These are phyloP conservation scores for Hoplias malabaricus DNA, from an alignment of 2,113 vertebrate genomes.

Conservation along the genomic window DNA sequence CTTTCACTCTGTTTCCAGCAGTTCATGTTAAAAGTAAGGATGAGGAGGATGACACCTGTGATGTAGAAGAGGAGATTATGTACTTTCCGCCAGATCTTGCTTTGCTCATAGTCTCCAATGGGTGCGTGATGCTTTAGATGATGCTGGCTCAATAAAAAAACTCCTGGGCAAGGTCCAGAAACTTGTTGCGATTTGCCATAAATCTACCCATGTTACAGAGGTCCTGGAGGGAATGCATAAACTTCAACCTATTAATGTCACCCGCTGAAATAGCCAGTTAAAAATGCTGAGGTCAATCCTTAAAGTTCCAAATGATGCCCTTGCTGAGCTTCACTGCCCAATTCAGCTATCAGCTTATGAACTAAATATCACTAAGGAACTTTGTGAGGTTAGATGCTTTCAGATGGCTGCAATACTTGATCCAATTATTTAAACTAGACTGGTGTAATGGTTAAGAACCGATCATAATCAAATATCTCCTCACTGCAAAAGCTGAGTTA, in stretches of 20 bases:
- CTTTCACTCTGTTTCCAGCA: not conserved
- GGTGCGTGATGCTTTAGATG: constrained; percentile 1
- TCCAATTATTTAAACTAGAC: not conserved
- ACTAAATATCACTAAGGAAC: not conserved
- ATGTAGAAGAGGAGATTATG: constrained; percentile 20
- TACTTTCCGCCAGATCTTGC: constrained; percentile 17
- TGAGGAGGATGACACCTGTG: not conserved
- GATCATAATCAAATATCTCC: not conserved
- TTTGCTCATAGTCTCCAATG: constrained; percentile 3
- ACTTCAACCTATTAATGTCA: not conserved
- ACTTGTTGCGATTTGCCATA: too few species aligned
- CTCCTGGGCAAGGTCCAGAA: too few species aligned
- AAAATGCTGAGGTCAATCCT: not conserved
- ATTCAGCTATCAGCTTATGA: not conserved
- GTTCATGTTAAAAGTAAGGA: constrained; percentile 2
- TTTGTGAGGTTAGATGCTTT: constrained; percentile 2
- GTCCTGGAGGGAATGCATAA: not conserved
- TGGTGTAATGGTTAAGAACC: not conserved
- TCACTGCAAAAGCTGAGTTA: not conserved
- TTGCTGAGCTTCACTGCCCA: constrained; percentile 17
- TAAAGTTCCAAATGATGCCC: not conserved
- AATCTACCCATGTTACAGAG: not conserved
- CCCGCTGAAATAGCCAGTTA: constrained; percentile 5
- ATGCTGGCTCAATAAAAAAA: too few species aligned
- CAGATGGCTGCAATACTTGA: not conserved